Conservation (phyloP, 2,797 vertebrate species). For the Peromyscus melanophrys region DNA sequence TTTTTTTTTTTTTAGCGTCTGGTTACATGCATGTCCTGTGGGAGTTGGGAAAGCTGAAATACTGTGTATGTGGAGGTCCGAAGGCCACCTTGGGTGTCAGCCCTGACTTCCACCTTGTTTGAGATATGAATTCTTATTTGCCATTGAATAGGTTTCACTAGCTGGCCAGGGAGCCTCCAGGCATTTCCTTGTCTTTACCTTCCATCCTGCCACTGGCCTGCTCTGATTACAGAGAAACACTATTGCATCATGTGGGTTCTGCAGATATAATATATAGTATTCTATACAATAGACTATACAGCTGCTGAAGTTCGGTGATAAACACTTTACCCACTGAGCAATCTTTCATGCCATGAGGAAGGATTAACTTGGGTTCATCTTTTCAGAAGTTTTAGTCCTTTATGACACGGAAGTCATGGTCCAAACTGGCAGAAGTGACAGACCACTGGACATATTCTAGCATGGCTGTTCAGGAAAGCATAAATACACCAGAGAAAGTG, state of each 20-base stretch:
- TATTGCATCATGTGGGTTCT: background rate
- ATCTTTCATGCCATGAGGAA: background rate
- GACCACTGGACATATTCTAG: no score
- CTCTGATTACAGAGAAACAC: background rate
- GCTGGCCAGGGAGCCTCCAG: background rate
- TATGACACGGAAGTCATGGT: background rate
- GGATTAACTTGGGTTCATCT: background rate
- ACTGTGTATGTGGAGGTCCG: background rate
- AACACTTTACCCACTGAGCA: background rate
- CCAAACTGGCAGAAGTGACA: background rate
- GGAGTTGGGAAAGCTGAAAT: no score
- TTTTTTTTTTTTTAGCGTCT: no score
- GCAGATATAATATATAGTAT: background rate
- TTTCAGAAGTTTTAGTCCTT: background rate
- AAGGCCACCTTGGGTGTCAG: no score
- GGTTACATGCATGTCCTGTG: background rate
- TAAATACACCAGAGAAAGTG: no score
- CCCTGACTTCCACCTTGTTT: background rate
- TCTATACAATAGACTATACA: background rate
- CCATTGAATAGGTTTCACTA: background rate
- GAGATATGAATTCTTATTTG: background rate
- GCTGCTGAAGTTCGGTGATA: no score
- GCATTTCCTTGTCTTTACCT: background rate
- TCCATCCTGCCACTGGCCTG: background rate
- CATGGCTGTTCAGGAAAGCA: no score